phyloP scores from a whole-genome alignment of 2,888 invertebrate species.

The Cephus pulcher region DNA sequence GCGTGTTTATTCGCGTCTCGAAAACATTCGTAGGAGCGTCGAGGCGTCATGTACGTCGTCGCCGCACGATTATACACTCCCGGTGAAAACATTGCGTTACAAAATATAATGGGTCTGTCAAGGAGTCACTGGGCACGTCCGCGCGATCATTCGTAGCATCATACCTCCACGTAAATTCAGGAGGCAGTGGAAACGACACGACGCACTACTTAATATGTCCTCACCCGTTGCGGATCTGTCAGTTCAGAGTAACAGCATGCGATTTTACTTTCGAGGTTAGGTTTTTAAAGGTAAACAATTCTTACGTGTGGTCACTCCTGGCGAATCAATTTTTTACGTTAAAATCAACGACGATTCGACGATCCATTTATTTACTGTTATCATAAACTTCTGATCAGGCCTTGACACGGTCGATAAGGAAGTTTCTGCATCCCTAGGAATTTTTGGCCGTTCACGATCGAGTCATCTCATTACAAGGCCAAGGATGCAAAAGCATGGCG shows the following conservation, averaged over 20 bases:
- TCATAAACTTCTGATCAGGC: background rate
- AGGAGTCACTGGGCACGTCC: background rate
- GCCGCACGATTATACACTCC: background rate
- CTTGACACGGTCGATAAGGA: background rate
- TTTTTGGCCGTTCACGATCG: background rate
- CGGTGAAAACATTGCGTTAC: background rate
- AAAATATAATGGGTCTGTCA: background rate
- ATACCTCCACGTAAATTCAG: background rate
- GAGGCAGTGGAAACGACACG: background rate
- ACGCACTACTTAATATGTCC: background rate
- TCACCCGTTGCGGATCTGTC: background rate
- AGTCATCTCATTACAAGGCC: background rate
- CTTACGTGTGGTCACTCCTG: background rate
- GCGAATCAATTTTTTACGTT: background rate
- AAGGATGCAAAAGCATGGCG: background rate
- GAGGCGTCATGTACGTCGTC: background rate
- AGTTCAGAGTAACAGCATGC: background rate
- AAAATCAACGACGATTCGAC: background rate
- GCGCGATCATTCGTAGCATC: background rate
- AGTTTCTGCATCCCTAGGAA: background rate
- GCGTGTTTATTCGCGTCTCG: background rate
- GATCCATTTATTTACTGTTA: background rate
- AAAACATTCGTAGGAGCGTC: background rate
- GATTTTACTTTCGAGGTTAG: background rate
- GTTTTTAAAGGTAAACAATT: background rate